Evolutionary conservation across 2,113 vertebrate species (phyloP).

Genomic region (Setophaga coronata): DNA sequence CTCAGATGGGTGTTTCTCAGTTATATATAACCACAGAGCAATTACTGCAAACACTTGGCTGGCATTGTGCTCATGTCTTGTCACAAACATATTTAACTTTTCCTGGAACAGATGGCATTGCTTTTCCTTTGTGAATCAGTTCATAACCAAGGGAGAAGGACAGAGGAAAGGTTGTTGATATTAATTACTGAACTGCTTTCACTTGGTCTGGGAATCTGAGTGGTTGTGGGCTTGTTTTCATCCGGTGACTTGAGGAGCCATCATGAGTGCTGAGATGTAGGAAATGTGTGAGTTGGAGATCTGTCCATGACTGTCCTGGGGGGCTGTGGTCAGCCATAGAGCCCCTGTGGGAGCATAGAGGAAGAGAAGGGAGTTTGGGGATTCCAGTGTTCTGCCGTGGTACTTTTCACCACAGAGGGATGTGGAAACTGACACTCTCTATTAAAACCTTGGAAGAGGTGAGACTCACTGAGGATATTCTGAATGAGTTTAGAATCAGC

Average conservation of each 20-base stretch:
- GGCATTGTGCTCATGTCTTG: slow-evolving; percentile 18
- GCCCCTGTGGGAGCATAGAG: background rate
- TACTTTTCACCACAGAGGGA: background rate
- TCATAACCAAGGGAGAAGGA: background rate
- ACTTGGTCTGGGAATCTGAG: background rate
- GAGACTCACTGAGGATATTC: background rate
- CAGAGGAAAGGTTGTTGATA: background rate
- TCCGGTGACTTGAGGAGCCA: background rate
- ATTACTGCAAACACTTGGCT: slow-evolving; percentile 42
- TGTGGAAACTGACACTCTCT: background rate
- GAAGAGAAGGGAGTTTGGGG: background rate
- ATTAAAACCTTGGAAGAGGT: background rate
- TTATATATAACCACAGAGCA: slow-evolving; percentile 38
- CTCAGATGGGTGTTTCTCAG: slow-evolving; percentile 23
- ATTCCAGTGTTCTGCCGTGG: background rate
- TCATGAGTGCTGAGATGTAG: background rate
- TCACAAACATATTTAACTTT: slow-evolving; percentile 44
- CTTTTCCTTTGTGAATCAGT: background rate
- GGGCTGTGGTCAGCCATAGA: background rate
- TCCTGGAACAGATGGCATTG: slow-evolving; percentile 39
- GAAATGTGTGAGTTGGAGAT: background rate
- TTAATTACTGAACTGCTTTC: background rate
- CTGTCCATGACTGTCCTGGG: background rate
- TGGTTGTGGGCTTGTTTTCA: background rate
- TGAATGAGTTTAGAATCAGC: background rate